Base-by-base conservation (phyloP, 1,140 invertebrate species). In the Dolichoris vasculosae region DNA sequence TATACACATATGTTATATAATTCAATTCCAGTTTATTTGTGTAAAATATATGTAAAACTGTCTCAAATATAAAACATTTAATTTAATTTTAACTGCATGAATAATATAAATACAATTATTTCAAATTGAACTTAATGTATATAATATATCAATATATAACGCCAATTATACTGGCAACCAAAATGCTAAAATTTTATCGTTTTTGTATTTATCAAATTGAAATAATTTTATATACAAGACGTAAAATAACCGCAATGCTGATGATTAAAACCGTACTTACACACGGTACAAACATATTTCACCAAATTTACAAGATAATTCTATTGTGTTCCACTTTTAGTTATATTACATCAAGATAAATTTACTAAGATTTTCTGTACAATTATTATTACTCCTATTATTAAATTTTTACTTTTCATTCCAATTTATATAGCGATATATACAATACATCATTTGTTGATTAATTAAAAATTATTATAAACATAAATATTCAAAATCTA, bases 161-260 rank as follows among this genome's bases (percentile, higher is more conserved):
- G 15, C 7, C 20, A 2, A 15, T 38, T 2, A 38, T 35, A 35
- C 6, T 48, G 30, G 26, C 32, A 43, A 64, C 43, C 30, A n/a
- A 40, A 11, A 40, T 11, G 8, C 3, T 3, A 43, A 46, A 81
- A 67, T 81, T 43, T 35, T 23, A 46, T 81, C 4, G 1, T 51
- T 40, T 8, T 76, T 32, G 43, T 59, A 76, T 69, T 76, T 35
- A 63, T 67, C 32, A 71, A 83, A 83, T 71, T 77, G 69, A 73
- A 78, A 79, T 71, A 26, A 73, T 63, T 77, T 43, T 32, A 76
- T 20, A 43, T 2, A 64, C 71, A 32, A 15, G 63, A 48, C 71
- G 75, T 71, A 84, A 79, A 43, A 63, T 55, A 43, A 79, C 83
- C 76, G 35, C 76, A 55, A 84, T 79, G 13, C 46, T 38, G 46